phyloP scores from a whole-genome alignment of 2,797 vertebrate species.

The Acridotheres tristis region DNA sequence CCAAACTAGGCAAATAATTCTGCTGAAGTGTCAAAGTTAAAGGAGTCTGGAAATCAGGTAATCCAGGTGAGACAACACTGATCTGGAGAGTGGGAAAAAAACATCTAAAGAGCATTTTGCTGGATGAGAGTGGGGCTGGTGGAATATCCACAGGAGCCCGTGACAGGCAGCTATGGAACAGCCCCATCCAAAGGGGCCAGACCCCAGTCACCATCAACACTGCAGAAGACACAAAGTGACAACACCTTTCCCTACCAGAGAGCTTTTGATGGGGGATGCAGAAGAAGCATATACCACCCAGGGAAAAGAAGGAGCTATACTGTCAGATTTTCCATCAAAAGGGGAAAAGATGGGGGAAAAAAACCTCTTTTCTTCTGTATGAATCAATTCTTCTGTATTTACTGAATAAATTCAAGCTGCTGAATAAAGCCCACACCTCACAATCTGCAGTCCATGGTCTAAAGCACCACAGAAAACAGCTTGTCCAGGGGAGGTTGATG shows the following conservation, averaged over 20 bases:
- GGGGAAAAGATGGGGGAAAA: accelerated
- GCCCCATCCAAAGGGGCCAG: neutral
- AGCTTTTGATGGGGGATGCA: neutral
- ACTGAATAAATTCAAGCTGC: neutral
- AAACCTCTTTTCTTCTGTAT: neutral
- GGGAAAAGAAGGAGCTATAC: neutral
- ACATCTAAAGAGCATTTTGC: neutral
- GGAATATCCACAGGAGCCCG: neutral
- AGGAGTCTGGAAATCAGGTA: neutral
- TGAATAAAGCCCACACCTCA: neutral
- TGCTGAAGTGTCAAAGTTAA: neutral
- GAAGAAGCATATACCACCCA: neutral
- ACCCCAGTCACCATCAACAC: accelerated
- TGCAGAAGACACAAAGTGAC: neutral
- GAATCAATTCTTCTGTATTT: neutral
- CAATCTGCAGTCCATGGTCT: neutral
- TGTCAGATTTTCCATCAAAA: neutral
- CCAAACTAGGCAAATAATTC: neutral
- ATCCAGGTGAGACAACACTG: neutral
- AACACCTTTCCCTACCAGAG: too few relatives aligned
- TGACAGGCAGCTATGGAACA: neutral
- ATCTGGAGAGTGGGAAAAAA: neutral
- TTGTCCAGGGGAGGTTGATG: neutral
- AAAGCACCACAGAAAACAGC: neutral
- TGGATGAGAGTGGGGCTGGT: neutral